A percentile compares a stretch with the other conserved stretches of the same genome.
Evolutionary conservation across 2,113 vertebrate species (phyloP).

Genomic region (Xenopus tropicalis): UCB_Xtro_10.0 CM004443.2:156565001-156565500

Average conservation of each 20-base stretch:
- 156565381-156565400: too few species aligned
- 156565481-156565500: constrained; percentile 61
- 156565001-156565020: constrained; percentile 76
- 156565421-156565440: constrained; percentile 56
- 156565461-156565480: constrained; percentile 67
- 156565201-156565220: not conserved
- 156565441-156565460: constrained; percentile 61
- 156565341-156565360: too few species aligned
- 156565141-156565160: not conserved
- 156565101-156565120: constrained; percentile 72
- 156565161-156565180: not conserved
- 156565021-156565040: constrained; percentile 77
- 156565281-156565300: not conserved
- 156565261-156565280: too few species aligned
- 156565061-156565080: constrained; percentile 71
- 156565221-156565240: not conserved
- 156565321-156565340: too few species aligned
- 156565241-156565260: too few species aligned
- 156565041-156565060: constrained; percentile 72
- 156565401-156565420: constrained; percentile 61
- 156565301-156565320: not conserved
- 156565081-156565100: constrained; percentile 81
- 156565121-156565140: constrained; percentile 76
- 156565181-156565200: too few species aligned
- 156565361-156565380: too few species aligned